These are phyloP conservation scores for Bradypus variegatus DNA, from an alignment of 2,797 vertebrate genomes.

Conservation along the genomic window DNA sequence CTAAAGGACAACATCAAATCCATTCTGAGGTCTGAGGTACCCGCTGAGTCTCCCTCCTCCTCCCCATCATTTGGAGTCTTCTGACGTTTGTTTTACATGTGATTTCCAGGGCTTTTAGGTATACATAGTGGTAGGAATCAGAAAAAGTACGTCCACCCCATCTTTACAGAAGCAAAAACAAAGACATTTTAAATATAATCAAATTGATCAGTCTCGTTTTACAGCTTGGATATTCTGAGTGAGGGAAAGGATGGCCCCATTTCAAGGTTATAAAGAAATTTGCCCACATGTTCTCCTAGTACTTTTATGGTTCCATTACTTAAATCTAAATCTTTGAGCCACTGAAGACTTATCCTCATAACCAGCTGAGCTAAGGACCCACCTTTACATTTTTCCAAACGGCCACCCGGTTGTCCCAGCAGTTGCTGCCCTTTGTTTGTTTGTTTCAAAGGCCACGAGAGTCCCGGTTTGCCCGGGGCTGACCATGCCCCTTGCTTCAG, in stretches of 20 bases:
- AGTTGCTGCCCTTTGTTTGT: not conserved
- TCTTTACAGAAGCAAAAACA: not conserved
- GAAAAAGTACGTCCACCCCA: not conserved
- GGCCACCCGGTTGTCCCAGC: not conserved
- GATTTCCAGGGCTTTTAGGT: not conserved
- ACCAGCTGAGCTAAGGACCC: not conserved
- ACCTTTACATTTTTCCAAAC: not conserved
- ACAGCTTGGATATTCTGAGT: not conserved
- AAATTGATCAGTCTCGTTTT: not conserved
- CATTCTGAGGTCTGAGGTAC: too few species aligned
- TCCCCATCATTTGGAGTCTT: not conserved
- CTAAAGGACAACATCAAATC: not conserved
- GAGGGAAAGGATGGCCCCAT: not conserved
- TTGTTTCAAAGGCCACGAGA: not conserved
- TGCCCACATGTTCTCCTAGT: not conserved
- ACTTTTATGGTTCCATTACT: not conserved
- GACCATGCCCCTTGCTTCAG: not conserved
- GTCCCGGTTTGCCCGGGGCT: not conserved
- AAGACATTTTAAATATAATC: not conserved
- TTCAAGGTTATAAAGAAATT: not conserved
- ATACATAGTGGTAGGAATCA: not conserved
- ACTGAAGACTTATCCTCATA: not conserved
- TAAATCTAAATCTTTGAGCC: not conserved
- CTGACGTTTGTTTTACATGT: not conserved
- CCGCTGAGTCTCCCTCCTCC: not conserved